phyloP scores from a whole-genome alignment of 92 coral and sea anemone species.

The Porites lobata region DNA sequence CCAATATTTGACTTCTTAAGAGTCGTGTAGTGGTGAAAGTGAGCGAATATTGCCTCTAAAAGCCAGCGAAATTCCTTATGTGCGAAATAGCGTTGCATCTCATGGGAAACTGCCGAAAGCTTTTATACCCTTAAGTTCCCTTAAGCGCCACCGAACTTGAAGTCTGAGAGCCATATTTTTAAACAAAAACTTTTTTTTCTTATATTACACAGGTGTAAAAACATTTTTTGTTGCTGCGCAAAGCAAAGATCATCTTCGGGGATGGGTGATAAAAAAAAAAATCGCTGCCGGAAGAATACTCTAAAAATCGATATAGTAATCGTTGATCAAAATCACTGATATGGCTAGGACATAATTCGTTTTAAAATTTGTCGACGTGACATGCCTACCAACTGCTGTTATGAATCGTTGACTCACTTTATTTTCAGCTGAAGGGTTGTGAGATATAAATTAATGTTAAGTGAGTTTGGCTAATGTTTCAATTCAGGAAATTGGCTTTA shows the following conservation, averaged over 20 bases:
- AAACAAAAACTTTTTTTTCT: not conserved
- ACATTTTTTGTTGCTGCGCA: not conserved
- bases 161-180: not conserved
- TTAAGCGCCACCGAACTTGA: not conserved
- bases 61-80: constrained; percentile 22
- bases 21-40: constrained; percentile 16
- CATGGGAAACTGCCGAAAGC: not conserved
- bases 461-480: no score
- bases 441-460: no score
- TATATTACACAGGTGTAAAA: constrained; percentile 10
- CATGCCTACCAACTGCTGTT: not conserved
- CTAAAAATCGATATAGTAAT: not conserved
- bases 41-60: not conserved
- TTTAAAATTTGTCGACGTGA: not conserved
- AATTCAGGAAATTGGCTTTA: no score
- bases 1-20: constrained; percentile 23
- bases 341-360: not conserved
- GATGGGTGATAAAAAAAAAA: not conserved
- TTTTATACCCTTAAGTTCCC: not conserved
- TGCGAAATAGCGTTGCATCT: not conserved
- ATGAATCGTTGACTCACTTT: no score
- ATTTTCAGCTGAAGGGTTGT: no score
- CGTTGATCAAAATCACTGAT: not conserved
- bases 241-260: not conserved
- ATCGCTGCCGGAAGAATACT: not conserved